Conservation (phyloP, 2,113 vertebrate genomes). For the Alligator sinensis region DNA sequence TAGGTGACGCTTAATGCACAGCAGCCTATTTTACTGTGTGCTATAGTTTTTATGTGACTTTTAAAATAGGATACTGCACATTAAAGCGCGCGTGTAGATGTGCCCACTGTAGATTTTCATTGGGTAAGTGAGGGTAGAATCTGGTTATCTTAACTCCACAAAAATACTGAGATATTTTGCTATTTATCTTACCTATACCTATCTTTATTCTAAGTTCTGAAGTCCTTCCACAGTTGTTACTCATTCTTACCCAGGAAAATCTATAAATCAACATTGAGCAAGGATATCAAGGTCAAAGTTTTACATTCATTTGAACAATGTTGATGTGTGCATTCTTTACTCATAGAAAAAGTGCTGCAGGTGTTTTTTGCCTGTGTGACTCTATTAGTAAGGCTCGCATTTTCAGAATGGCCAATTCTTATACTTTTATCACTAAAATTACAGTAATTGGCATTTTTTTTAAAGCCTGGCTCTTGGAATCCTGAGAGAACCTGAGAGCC, state of each 20-base stretch:
- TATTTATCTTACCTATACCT: neutral
- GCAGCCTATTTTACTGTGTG: too few relatives aligned
- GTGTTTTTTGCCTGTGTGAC: conserved; percentile 69
- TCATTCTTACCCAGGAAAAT: neutral
- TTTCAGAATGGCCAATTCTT: neutral
- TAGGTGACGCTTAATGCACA: too few relatives aligned
- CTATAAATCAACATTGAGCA: neutral
- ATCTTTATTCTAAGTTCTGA: neutral
- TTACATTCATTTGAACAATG: conserved; percentile 2
- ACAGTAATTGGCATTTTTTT: neutral
- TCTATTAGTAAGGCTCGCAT: conserved; percentile 41
- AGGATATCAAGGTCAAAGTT: neutral
- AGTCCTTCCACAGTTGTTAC: neutral
- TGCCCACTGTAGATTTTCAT: neutral
- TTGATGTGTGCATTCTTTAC: conserved; percentile 55
- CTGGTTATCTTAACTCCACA: neutral
- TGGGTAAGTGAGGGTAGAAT: neutral
- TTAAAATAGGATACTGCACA: too few relatives aligned
- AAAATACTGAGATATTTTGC: neutral
- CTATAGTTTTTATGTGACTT: too few relatives aligned
- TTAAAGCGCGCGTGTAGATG: neutral
- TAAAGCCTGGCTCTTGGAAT: too few relatives aligned
- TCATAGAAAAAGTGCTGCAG: conserved; percentile 72
- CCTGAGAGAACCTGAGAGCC: neutral
- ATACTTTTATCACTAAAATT: neutral